These are phyloP conservation scores for Progne subis DNA, from an alignment of 2,113 vertebrate genomes.

Conservation along the genomic window DNA sequence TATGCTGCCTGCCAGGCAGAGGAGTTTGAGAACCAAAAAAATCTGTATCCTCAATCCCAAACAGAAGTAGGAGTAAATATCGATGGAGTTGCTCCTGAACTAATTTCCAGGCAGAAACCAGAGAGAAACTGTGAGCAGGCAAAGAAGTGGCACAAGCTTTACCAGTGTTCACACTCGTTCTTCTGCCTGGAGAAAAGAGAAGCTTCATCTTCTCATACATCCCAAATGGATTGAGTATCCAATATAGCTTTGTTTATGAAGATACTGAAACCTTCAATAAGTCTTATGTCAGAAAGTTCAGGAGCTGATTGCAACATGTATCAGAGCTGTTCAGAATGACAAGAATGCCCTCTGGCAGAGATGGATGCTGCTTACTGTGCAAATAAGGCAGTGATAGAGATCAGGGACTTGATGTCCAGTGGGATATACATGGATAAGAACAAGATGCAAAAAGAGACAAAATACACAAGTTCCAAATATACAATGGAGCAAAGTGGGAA, in stretches of 20 bases:
- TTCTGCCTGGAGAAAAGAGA: background rate
- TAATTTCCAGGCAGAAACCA: background rate
- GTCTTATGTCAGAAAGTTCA: background rate
- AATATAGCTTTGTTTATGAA: background rate
- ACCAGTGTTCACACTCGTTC: background rate
- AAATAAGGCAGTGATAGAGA: background rate
- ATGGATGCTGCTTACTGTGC: background rate
- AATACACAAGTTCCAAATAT: background rate
- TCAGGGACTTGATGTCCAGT: background rate
- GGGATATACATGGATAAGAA: background rate
- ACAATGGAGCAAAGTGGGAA: background rate
- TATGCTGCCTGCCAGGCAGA: background rate
- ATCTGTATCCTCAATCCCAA: background rate
- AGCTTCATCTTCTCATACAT: background rate
- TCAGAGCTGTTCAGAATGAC: background rate
- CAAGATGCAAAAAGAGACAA: background rate
- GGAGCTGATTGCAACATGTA: background rate
- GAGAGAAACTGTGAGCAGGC: background rate
- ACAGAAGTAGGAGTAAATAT: background rate
- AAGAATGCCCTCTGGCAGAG: background rate
- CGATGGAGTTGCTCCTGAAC: background rate
- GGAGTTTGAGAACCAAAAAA: background rate
- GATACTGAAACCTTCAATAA: background rate
- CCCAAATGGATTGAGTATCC: background rate
- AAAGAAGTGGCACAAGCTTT: background rate